Evolutionary conservation across 2,797 vertebrate species (phyloP), one percentile per base, ranked within the genome.

Genomic region (Micropoecilia bifurca): DNA sequence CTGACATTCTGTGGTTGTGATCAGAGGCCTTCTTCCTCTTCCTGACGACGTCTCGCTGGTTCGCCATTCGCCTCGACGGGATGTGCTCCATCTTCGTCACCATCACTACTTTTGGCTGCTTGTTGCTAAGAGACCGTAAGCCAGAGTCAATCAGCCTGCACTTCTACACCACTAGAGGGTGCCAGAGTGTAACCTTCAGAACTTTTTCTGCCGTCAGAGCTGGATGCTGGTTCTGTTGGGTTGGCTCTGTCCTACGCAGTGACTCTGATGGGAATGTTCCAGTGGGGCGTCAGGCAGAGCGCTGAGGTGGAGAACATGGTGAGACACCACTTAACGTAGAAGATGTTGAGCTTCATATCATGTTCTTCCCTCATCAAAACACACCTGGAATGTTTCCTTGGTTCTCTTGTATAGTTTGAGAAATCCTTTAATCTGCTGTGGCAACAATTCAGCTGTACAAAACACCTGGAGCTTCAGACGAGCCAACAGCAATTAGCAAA

Each of bases 241-340:
- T 86, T 99, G 92, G 96, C 96, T 0, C 91, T 99, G 73, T 96
- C 95, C 84, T 99, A 99, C 1, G 91, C 97, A 0, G 95, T 99
- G 80, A 97, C 97, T 0, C 95, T 99, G 84, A 97, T 98, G 96
- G 98, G 97, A 12, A 97, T 96, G 83, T 99, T 99, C 94, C 98
- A 99, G 95, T 99, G 98, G 98, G 97, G 96, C 0, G 96, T 99
- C 57, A 93, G 98, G 69, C 98, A 99, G 90, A 99, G 98, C 28
- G 95, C 98, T 0, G 98, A 99, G 94, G 95, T 98, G 88, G 98
- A 99, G 94, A 99, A 98, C 94, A 93, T 99, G 97, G 98, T 99
- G 95, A 97, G 25, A 39, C 33, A 20, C 28, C 8, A 4, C 7
- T 53, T 53, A 53, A 53, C 7, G 22, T 22, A 22, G 2, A 50